Conservation (phyloP, 2,113 vertebrate genomes). For the Channa argus region DNA sequence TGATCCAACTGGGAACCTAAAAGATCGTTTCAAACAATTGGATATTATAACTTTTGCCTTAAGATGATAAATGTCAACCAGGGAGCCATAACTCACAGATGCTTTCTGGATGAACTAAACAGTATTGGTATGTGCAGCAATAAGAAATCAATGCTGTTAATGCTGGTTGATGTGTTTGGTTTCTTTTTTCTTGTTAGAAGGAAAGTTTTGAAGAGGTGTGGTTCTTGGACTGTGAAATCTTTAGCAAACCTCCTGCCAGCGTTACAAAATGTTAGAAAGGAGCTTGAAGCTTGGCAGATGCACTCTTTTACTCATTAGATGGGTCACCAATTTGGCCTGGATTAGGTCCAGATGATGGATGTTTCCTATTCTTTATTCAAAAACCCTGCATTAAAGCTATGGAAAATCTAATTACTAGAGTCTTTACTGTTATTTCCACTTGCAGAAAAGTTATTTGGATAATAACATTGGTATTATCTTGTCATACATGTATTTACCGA, state of each 20-base stretch:
- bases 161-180: constrained; percentile 5
- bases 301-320: constrained; percentile 20
- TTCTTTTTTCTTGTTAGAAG: neutral
- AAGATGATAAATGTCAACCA: constrained; percentile 40
- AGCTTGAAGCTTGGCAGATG: constrained; percentile 14
- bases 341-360: constrained; percentile 9
- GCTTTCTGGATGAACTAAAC: constrained; percentile 56
- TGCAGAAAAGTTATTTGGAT: neutral
- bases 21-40: constrained; percentile 74
- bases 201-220: neutral
- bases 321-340: constrained; percentile 12
- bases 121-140: constrained; percentile 27
- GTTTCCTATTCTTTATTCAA: neutral
- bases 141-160: constrained; percentile 22
- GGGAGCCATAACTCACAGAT: constrained; percentile 57
- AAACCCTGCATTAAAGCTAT: neutral
- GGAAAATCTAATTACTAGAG: neutral
- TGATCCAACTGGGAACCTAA: constrained; percentile 48
- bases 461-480: neutral
- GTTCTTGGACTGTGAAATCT: constrained; percentile 13
- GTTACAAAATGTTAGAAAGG: neutral
- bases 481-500: too few species aligned
- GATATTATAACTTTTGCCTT: constrained; percentile 64
- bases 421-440: neutral
- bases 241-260: constrained; percentile 9